Evolutionary conservation across 1,140 invertebrate genomes (phyloP).

Genomic region (Diachasma alloeum): DNA sequence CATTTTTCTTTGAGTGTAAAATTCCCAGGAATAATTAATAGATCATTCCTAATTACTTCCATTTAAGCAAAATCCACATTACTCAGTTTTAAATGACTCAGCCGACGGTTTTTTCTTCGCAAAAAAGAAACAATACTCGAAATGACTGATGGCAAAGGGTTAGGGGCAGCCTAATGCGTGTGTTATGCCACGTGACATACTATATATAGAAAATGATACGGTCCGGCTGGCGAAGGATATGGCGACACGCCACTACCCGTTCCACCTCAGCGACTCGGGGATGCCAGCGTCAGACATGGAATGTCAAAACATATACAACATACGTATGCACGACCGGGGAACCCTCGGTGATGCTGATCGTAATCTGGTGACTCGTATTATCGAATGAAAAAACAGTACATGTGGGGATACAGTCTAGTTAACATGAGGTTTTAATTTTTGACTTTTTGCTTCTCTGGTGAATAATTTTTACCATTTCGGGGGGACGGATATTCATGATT

Average conservation of each 20-base stretch:
- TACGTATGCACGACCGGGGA: not conserved
- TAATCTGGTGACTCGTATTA: constrained; percentile 10
- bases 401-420: not conserved
- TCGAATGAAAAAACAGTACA: not conserved
- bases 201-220: not conserved
- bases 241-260: constrained; percentile 1
- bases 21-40: no score
- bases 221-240: not conserved
- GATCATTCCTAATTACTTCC: no score
- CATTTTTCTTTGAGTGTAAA: no score
- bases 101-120: no score
- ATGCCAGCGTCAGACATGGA: constrained; percentile 10
- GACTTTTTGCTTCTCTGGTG: not conserved
- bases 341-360: not conserved
- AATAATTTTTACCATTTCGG: not conserved
- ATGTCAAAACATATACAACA: not conserved
- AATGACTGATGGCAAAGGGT: no score
- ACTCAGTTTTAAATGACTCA: no score
- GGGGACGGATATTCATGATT: not conserved
- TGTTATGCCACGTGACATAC: not conserved
- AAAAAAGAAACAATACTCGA: no score
- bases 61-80: no score
- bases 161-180: not conserved
- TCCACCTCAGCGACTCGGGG: not conserved
- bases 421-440: constrained; percentile 3